Evolutionary conservation across 2,797 vertebrate genomes (phyloP), one percentile per base, ranked within the genome.

Genomic region (Cirrhinus mrigala): DNA sequence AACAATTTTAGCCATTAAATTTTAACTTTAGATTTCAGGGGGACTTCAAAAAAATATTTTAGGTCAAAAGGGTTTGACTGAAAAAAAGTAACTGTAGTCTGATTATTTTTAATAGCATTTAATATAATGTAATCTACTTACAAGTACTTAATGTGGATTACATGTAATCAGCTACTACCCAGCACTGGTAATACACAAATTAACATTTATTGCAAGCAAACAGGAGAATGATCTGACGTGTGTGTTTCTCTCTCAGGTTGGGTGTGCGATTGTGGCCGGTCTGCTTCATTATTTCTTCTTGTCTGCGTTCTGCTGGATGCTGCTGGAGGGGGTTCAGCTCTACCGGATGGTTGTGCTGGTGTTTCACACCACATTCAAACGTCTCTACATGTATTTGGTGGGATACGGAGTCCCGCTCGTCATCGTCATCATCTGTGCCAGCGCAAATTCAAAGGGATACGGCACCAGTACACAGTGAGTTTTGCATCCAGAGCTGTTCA

Each of bases 331-430:
- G 0, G 88, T 97, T 56, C 96, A 97, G 92, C 95, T 97, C 83
- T 98, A 97, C 90, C 91, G 96, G 8, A 97, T 98, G 87, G 94
- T 98, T 83, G 96, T 98, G 54, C 93, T 92, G 37, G 97, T 98
- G 62, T 98, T 98, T 92, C 93, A 95, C 4, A 94, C 96, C 87
- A 94, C 91, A 88, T 89, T 95, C 27, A 89, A 91, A 75, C 90
- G 90, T 1, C 91, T 91, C 76, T 93, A 96, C 92, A 91, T 97
- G 71, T 92, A 88, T 40, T 0, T 92, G 4, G 52, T 91, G 0
- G 97, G 97, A 44, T 98, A 98, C 0, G 97, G 96, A 0, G 44
- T 85, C 0, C 97, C 97, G 0, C 89, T 95, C 5, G 1, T 91
- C 58, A 90, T 97, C 0, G 94, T 98, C 86, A 84, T 80, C 5